Base-by-base conservation (phyloP, 2,888 invertebrate genomes). In the Lissocephala sabroskyi region DNA sequence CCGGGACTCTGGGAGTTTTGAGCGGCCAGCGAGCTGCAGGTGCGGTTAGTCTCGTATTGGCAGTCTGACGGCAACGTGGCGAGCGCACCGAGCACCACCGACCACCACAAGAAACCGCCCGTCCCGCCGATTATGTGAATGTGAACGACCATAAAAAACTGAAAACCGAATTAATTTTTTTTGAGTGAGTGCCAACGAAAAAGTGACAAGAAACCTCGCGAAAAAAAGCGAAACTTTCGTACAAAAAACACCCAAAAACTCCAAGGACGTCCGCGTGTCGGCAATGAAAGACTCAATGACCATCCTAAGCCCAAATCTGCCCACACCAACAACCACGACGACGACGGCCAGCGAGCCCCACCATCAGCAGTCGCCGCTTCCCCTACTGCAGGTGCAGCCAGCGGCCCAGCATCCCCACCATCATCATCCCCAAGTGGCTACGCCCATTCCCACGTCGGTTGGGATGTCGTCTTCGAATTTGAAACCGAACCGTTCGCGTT, bases 221-320 rank as follows among this genome's bases (percentile, higher is more conserved):
- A 6, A 32, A 32, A 32, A 13, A n/a, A n/a, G n/a, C n/a, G n/a
- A n/a, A n/a, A n/a, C n/a, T 32, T 32, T 11, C 19, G 10, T 16
- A 35, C 10, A 26, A 26, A 37, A 45, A 37, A 18, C 33, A 10
- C 7, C 11, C n/a, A n/a, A n/a, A n/a, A n/a, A n/a, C n/a, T n/a
- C n/a, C n/a, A n/a, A n/a, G n/a, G n/a, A n/a, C n/a, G n/a, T n/a
- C 17, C 14, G 32, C 14, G 16, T 32, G 32, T 23, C 37, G 67
- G 79, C 65, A 71, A 81, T 81, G 81, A 81, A 81, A 82, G 81
- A 82, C 64, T 81, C 81, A 78, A 80, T 81, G 79, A 82, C 81
- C 71, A 77, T 82, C 47, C 58, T 81, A 59, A 70, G 23, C 81
- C 44, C 81, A 81, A 42, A 65, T 76, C 52, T 78, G 60, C 63